Percentiles rank a stretch among this genome's conserved stretches.
Conservation (phyloP, 1,140 invertebrate genomes). For the Zaprionus ornatus region DNA sequence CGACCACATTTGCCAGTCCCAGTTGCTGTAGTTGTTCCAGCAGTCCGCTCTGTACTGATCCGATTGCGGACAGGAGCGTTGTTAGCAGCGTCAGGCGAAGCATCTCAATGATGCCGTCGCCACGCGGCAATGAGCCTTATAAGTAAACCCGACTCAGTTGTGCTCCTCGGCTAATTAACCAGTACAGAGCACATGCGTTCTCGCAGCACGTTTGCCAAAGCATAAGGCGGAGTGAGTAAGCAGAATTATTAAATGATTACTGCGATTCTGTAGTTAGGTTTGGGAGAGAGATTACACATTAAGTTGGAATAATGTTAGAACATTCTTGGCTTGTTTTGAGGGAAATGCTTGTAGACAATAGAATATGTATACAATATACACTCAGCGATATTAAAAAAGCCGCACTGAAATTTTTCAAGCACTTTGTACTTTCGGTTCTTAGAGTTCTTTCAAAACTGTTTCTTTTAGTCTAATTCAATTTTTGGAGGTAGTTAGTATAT, state of each 20-base stretch:
- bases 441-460: no score
- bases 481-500: no score
- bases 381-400: no score
- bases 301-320: no score
- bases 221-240: background rate
- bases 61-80: background rate
- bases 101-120: constrained; percentile 28
- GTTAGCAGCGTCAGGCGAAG: constrained; percentile 20
- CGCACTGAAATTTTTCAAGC: no score
- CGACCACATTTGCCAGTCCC: constrained; percentile 60
- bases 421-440: no score
- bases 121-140: constrained; percentile 11
- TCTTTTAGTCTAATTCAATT: no score
- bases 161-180: background rate
- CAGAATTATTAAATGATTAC: background rate
- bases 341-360: no score
- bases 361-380: no score
- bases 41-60: constrained; percentile 19
- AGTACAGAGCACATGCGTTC: background rate
- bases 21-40: constrained; percentile 55
- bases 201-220: background rate
- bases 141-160: background rate
- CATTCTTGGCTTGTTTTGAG: no score
- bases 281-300: background rate
- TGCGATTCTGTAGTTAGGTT: background rate